Base-by-base conservation (phyloP, 30 jellyfish, hydroid and myxozoan species). In the Phacellophora camtschatica region DNA sequence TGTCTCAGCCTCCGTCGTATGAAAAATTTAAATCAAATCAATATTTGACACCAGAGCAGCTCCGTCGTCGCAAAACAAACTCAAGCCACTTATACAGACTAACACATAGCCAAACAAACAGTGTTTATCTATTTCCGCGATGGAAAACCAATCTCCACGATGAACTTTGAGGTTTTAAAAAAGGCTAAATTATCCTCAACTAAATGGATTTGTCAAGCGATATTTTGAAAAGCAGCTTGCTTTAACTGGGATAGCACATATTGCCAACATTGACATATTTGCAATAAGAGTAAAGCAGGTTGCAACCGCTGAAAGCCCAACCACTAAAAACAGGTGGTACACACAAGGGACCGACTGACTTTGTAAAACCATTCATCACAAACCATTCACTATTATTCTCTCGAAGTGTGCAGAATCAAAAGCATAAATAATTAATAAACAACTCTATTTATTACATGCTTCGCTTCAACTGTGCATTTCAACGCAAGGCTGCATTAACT, bases 321-420 rank as follows among this genome's bases (percentile, higher is more conserved):
- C n/a, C n/a, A n/a, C n/a, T n/a, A 41, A 15, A 49, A 56, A 56
- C 87, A 74, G 87, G 87, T 74, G 87, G 74, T 56, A 2, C 30
- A 74, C 56, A 49, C 66, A 74, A 18, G 77, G 42, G 67, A 37
- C 55, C 35, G 13, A 49, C 77, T 33, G 33, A 55, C 77, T 53
- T 74, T 51, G 76, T 74, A 74, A 74, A 57, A 43, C 87, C 42
- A 53, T 74, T 74, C 87, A 74, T 24, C 41, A 53, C 13, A 46
- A 28, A 30, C 25, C 65, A 18, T 33, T 56, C 37, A 76, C 16
- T 41, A 22, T 41, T 34, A 31, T 51, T 13, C 87, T 74, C 24
- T 32, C 76, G 55, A 27, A 66, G 56, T 43, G 74, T 23, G 65
- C 24, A 29, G 67, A 56, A 48, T 20, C 42, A 20, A 37, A 41